These are phyloP conservation scores for honey bee (Apis mellifera) DNA, from an alignment of 1,140 invertebrate species.

Conservation along the genomic window Amel_HAv3.1 CM009932.2:10550501-10551000, in stretches of 20 bases:
- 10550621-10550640: constrained; percentile 68
- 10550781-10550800: constrained; percentile 45
- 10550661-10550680: constrained; percentile 65
- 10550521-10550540: constrained; percentile 58
- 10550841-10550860: background rate
- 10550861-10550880: background rate
- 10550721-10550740: constrained; percentile 44
- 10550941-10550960: background rate
- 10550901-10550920: too few relatives aligned
- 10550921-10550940: background rate
- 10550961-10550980: background rate
- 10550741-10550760: constrained; percentile 39
- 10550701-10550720: background rate
- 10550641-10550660: constrained; percentile 64
- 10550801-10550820: constrained; percentile 7
- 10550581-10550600: constrained; percentile 66
- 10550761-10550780: constrained; percentile 57
- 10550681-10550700: constrained; percentile 39
- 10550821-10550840: background rate
- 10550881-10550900: too few relatives aligned
- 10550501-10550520: constrained; percentile 31
- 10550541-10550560: constrained; percentile 63
- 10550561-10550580: constrained; percentile 59
- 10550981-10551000: constrained; percentile 40
- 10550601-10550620: constrained; percentile 67